phyloP scores from a whole-genome alignment of 2,888 invertebrate genomes.

The Orthosia incerta region DNA sequence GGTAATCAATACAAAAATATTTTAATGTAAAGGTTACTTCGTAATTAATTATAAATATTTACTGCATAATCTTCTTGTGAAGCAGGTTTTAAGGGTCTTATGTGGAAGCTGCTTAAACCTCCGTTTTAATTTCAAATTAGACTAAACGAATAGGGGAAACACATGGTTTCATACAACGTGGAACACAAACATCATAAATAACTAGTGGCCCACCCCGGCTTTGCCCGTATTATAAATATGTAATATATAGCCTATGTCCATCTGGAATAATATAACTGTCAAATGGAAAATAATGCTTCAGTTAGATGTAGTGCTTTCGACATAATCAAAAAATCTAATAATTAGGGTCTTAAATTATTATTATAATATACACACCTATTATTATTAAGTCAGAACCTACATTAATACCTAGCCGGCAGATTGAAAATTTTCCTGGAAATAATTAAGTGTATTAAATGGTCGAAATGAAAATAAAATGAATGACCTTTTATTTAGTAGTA shows the following conservation, averaged over 20 bases:
- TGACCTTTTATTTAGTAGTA: not conserved
- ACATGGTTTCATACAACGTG: slow-evolving; percentile 34
- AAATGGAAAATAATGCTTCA: too few relatives aligned
- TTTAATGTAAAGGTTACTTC: not conserved
- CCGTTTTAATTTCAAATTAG: slow-evolving; percentile 65
- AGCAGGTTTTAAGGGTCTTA: slow-evolving; percentile 52
- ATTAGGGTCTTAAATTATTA: slow-evolving; percentile 13
- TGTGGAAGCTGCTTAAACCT: slow-evolving; percentile 46
- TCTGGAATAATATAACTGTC: too few relatives aligned
- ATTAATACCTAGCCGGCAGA: not conserved
- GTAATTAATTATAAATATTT: slow-evolving; percentile 52
- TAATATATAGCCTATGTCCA: too few relatives aligned
- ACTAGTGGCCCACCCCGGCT: too few relatives aligned
- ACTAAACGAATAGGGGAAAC: slow-evolving; percentile 62
- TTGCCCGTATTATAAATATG: too few relatives aligned
- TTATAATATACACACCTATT: not conserved
- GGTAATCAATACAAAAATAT: not conserved
- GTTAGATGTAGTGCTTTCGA: too few relatives aligned
- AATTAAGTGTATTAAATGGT: not conserved
- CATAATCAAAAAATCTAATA: too few relatives aligned
- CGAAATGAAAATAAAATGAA: not conserved
- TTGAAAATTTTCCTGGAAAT: not conserved
- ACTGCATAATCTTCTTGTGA: slow-evolving; percentile 45
- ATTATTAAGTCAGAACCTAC: too few relatives aligned
- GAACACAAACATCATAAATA: slow-evolving; percentile 30